phyloP scores from a whole-genome alignment of 2,113 vertebrate species.

The Genyomyrus donnyi region DNA sequence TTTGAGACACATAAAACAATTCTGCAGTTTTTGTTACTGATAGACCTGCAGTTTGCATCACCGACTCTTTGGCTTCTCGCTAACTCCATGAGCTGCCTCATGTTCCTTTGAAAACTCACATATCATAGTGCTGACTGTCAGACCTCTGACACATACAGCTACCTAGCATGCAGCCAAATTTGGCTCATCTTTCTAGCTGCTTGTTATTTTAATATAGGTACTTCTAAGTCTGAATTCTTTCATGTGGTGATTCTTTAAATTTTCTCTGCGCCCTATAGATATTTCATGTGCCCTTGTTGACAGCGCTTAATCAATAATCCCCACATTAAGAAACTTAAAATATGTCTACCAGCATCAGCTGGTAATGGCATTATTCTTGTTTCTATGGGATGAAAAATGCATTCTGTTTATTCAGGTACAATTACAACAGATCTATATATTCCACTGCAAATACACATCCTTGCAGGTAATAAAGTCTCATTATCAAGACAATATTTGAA shows the following conservation, averaged over 20 bases:
- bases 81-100: neutral
- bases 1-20: neutral
- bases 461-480: neutral
- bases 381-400: neutral
- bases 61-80: neutral
- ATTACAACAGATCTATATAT: neutral
- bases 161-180: neutral
- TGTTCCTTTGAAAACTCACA: neutral
- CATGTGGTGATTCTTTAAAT: neutral
- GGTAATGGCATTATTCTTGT: neutral
- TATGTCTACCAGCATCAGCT: neutral
- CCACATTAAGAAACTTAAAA: neutral
- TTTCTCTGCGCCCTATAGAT: neutral
- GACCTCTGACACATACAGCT: neutral
- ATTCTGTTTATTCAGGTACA: neutral
- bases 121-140: neutral
- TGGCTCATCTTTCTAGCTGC: neutral
- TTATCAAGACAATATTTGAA: neutral
- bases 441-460: neutral
- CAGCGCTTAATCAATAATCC: neutral
- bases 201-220: neutral
- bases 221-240: neutral
- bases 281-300: neutral
- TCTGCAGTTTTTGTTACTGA: neutral
- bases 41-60: neutral